Evolutionary conservation across 2,797 vertebrate genomes (phyloP), one percentile per base, ranked within the genome.

Genomic region (Carcharodon carcharias): DNA sequence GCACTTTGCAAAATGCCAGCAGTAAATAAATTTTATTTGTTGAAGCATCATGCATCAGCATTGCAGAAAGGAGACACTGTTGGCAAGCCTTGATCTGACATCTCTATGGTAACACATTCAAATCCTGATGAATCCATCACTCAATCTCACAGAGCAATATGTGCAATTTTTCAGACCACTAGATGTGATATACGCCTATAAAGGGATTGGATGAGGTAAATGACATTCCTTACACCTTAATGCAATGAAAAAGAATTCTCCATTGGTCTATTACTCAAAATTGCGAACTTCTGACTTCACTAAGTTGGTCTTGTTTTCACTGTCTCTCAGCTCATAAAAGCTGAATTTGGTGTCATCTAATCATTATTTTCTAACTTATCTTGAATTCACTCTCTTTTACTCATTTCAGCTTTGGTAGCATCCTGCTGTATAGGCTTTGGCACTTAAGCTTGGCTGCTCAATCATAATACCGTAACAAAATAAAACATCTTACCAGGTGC

Each of bases 51-150:
- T 21, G 94, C 94, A 31, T 77, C 35, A 67, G 94, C 69, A 35
- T 58, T 6, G 69, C 26, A 71, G 67, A 54, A 28, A 54, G 50
- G 67, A 95, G 67, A 77, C 26, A 77, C 94, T 77, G 65, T 95
- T 56, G 54, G 26, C 58, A 21, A 73, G 54, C 54, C 69, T 31
- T 77, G 45, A 56, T 54, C 45, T 56, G 94, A 95, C 50, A 58
- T 73, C 67, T 56, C 67, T 58, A 71, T 71, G 67, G 94, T 67
- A 95, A 95, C 69, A 73, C 50, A 71, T 21, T 95, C 69, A 71
- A 95, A 73, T 71, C 31, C 94, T 95, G 69, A 95, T 77, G 28
- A 95, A 77, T 71, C 94, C 94, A 77, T 95, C 67, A 58, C 14
- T 77, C 69, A 95, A 95, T 93, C 91, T 93, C 91, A 26, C 40